Conservation (phyloP, 2,797 vertebrate genomes). For the Parauchenoglanis ngamensis region DNA sequence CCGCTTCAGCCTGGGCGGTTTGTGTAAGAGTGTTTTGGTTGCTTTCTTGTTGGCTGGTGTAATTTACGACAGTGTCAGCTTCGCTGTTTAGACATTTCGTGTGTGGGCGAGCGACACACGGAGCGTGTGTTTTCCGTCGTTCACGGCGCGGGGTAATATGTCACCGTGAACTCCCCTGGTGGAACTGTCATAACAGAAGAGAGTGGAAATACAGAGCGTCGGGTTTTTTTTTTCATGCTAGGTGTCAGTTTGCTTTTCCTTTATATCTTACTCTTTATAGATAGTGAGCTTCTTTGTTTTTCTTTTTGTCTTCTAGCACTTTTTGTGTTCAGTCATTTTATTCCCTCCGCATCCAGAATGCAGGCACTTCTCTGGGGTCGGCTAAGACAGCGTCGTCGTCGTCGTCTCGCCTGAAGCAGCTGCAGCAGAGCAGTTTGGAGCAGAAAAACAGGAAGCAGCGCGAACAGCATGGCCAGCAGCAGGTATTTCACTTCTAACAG, state of each 20-base stretch:
- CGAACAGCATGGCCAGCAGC: slow-evolving; percentile 93
- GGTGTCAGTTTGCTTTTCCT: slow-evolving; percentile 26
- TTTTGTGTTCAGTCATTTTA: not conserved
- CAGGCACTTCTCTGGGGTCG: slow-evolving; percentile 80
- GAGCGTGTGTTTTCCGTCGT: slow-evolving; percentile 15
- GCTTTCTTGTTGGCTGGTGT: slow-evolving; percentile 20
- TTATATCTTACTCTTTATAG: not conserved
- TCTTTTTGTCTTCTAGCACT: not conserved
- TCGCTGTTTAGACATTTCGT: slow-evolving; percentile 25
- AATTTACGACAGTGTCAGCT: slow-evolving; percentile 22
- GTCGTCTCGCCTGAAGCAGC: slow-evolving; percentile 86
- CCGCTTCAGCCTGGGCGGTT: slow-evolving; percentile 15
- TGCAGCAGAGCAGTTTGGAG: slow-evolving; percentile 89
- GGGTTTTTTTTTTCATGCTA: not conserved
- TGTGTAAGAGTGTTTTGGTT: slow-evolving; percentile 16
- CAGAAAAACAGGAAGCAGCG: slow-evolving; percentile 86
- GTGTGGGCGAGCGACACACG: slow-evolving; percentile 15
- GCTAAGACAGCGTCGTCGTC: slow-evolving; percentile 84
- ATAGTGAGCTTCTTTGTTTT: not conserved
- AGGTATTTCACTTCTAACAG: slow-evolving; percentile 86
- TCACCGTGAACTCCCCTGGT: slow-evolving; percentile 16
- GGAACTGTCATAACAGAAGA: slow-evolving; percentile 32
- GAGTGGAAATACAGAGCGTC: not conserved
- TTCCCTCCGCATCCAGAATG: slow-evolving; percentile 72
- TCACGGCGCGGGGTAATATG: not conserved